A percentile compares a stretch with the other conserved stretches of the same genome.
These are phyloP conservation scores for Megaustenia siamemsis DNA, from an alignment of 2,888 invertebrate species.

Conservation along the genomic window DNA sequence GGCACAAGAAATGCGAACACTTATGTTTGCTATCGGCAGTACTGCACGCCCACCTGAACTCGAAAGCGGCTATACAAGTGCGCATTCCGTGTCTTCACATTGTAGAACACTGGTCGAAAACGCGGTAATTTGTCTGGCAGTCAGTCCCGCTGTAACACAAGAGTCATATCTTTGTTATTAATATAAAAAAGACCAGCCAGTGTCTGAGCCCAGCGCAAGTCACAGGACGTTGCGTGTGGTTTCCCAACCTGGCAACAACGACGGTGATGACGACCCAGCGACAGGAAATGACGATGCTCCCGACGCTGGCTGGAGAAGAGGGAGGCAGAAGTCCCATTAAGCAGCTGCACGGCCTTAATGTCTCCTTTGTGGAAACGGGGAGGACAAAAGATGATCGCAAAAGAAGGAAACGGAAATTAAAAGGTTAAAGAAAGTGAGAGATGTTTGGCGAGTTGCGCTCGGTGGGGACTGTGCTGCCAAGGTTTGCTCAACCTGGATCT, in stretches of 20 bases:
- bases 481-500: not conserved
- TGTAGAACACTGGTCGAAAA: too few relatives aligned
- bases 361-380: not conserved
- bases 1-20: too few relatives aligned
- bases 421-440: too few relatives aligned
- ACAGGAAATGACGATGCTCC: not conserved
- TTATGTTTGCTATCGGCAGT: not conserved
- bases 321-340: not conserved
- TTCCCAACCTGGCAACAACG: not conserved
- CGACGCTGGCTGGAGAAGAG: not conserved
- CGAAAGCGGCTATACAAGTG: not conserved
- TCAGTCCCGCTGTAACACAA: too few relatives aligned
- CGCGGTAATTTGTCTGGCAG: too few relatives aligned
- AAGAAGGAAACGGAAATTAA: too few relatives aligned
- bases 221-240: not conserved
- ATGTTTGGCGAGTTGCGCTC: not conserved
- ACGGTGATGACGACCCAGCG: not conserved
- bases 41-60: not conserved
- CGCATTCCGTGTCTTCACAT: not conserved
- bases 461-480: not conserved
- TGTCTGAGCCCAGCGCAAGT: too few relatives aligned
- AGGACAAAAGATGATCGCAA: too few relatives aligned
- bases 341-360: not conserved
- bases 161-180: too few relatives aligned
- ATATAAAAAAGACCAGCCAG: too few relatives aligned